Percentiles rank a stretch among this genome's conserved stretches.
Evolutionary conservation across 2,113 vertebrate genomes (phyloP).

Genomic region (Apteryx mantelli): DNA sequence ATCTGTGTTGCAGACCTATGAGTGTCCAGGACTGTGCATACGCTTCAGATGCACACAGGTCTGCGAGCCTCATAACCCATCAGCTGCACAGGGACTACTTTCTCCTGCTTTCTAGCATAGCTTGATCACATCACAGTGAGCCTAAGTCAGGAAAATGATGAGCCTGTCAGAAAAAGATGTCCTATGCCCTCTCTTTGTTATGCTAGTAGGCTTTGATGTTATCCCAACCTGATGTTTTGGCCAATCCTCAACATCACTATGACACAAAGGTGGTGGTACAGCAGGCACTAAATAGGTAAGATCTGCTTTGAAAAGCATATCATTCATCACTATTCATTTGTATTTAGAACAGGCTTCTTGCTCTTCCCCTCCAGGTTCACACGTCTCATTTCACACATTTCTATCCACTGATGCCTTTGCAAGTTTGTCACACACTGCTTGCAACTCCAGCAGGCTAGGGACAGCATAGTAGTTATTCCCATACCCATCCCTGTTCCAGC

Average conservation of each 20-base stretch:
- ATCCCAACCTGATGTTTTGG: neutral
- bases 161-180: neutral
- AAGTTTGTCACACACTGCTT: neutral
- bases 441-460: neutral
- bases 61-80: neutral
- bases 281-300: neutral
- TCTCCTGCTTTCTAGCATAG: neutral
- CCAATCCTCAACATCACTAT: neutral
- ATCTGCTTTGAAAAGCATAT: neutral
- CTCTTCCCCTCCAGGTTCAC: neutral
- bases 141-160: neutral
- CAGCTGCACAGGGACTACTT: neutral
- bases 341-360: neutral
- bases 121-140: neutral
- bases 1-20: neutral
- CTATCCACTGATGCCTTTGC: neutral
- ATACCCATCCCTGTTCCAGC: neutral
- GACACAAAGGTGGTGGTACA: neutral
- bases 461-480: neutral
- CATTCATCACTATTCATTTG: neutral
- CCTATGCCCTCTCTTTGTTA: neutral
- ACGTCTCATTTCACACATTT: neutral
- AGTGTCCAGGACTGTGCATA: accelerated
- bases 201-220: neutral
- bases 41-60: neutral